phyloP scores from a whole-genome alignment of 2,113 vertebrate genomes.

The Zosterops borbonicus region DNA sequence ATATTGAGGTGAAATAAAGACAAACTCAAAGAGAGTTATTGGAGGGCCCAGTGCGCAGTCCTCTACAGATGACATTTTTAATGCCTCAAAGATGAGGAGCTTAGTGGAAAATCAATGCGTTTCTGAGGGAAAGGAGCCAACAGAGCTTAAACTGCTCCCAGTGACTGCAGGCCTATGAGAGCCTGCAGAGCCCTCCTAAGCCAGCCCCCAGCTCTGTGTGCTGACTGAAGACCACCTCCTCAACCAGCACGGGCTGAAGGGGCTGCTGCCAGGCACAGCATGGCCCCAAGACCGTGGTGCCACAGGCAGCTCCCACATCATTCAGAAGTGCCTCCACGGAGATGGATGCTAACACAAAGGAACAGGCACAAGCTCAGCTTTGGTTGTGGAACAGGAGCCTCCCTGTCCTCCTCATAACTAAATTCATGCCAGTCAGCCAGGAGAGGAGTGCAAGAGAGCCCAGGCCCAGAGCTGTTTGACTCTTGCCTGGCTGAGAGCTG shows the following conservation, averaged over 20 bases:
- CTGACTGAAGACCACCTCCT: background rate
- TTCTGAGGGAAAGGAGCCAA: constrained; percentile 32
- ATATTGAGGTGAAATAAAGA: background rate
- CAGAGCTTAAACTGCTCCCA: background rate
- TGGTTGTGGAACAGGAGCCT: background rate
- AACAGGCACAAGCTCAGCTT: background rate
- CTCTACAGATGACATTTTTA: background rate
- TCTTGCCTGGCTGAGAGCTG: constrained; percentile 12
- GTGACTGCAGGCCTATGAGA: background rate
- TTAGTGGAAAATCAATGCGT: constrained; percentile 27
- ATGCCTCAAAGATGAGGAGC: background rate
- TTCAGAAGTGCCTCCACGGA: background rate
- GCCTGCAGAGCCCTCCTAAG: background rate
- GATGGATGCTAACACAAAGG: background rate
- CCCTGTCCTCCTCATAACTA: background rate
- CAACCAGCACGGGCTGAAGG: background rate
- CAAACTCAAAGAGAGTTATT: background rate
- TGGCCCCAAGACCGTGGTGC: rapidly evolving
- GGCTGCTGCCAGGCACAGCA: background rate
- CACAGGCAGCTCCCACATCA: rapidly evolving
- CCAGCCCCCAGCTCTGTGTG: background rate
- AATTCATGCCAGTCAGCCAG: background rate
- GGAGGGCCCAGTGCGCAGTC: background rate
- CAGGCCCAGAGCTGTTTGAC: background rate
- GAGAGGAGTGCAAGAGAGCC: background rate